Evolutionary conservation across 2,888 invertebrate genomes (phyloP), one percentile per base, ranked within the genome.

Genomic region (Autographa gamma): DNA sequence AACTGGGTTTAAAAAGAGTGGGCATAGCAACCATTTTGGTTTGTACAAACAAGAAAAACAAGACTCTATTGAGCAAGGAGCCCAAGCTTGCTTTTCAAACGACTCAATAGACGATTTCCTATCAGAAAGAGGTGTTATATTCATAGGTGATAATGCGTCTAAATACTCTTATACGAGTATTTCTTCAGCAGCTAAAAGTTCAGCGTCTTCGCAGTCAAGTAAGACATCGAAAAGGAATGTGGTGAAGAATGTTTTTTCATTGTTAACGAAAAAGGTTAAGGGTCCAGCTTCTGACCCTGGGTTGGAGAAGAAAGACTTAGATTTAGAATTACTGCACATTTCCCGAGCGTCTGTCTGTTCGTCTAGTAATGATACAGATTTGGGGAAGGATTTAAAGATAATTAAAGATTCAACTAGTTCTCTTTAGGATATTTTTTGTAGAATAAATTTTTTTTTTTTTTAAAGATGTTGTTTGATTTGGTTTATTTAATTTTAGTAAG

Each of bases 51-150:
- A 69, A 2, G 76, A 85, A 2, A 76, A 66, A 11, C 38, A 38
- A 6, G 88, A 83, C 5, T 90, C 91, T 0, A 89, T 88, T 4
- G 92, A 92, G 16, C 93, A 92, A 75, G 90, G 87, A 0, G 93
- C 92, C 0, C 94, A 95, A 68, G 92, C 90, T 0, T 86, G 75
- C 8, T 93, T 95, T 59, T 89, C 94, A 0, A 93, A 94, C 31
- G 95, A 95, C 69, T 93, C 93, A 0, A 88, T 94, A 6, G 95
- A 95, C 16, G 94, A 95, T 60, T 91, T 90, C 18, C 67, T 95
- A 14, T 93, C 93, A 0, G 92, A 94, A 79, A 81, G 91, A 32
- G 92, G 93, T 0, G 82, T 92, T 58, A 74, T 89, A 2, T 91
- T 88, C 25, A 66, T 91, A 1, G 90, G 88, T 0, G 93, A 93